phyloP scores from a whole-genome alignment of 2,888 invertebrate genomes.

The Aspidiotus rigidus region DNA sequence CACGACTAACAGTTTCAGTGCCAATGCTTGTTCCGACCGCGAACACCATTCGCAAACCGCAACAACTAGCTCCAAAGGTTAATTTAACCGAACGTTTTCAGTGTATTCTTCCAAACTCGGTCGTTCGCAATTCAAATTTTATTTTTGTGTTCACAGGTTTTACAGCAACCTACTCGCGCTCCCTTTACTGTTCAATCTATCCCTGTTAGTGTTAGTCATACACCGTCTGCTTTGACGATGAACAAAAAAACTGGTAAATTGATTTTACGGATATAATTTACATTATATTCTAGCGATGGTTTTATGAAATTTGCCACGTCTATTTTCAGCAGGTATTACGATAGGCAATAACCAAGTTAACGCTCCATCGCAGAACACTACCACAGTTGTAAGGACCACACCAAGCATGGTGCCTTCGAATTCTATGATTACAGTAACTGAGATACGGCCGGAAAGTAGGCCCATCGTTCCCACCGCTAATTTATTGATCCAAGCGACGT shows the following conservation, averaged over 20 bases:
- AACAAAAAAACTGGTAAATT: slow-evolving; percentile 26
- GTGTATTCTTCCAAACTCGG: background rate
- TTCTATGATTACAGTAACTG: slow-evolving; percentile 16
- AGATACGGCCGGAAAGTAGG: slow-evolving; percentile 14
- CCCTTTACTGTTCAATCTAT: slow-evolving; percentile 29
- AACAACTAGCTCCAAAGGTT: slow-evolving; percentile 29
- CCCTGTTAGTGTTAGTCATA: slow-evolving; percentile 31
- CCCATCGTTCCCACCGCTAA: slow-evolving; percentile 4
- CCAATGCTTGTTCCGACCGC: slow-evolving; percentile 24
- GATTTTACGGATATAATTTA: background rate
- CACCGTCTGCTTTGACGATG: slow-evolving; percentile 26
- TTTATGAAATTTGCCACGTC: background rate
- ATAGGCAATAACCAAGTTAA: slow-evolving; percentile 17
- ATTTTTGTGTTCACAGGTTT: slow-evolving; percentile 13
- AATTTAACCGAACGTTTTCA: background rate
- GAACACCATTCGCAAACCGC: slow-evolving; percentile 8
- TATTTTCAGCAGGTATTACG: slow-evolving; percentile 21
- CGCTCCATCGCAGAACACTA: slow-evolving; percentile 20
- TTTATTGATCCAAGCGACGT: slow-evolving; percentile 15
- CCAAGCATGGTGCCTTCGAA: slow-evolving; percentile 17
- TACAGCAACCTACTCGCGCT: slow-evolving; percentile 18
- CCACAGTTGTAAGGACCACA: slow-evolving; percentile 16
- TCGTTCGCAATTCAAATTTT: background rate
- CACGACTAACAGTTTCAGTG: slow-evolving; percentile 20
- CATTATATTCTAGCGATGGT: background rate